These are phyloP conservation scores for Rotaria magnacalcarata DNA, from an alignment of 2,888 invertebrate genomes.

Conservation along the genomic window DNA sequence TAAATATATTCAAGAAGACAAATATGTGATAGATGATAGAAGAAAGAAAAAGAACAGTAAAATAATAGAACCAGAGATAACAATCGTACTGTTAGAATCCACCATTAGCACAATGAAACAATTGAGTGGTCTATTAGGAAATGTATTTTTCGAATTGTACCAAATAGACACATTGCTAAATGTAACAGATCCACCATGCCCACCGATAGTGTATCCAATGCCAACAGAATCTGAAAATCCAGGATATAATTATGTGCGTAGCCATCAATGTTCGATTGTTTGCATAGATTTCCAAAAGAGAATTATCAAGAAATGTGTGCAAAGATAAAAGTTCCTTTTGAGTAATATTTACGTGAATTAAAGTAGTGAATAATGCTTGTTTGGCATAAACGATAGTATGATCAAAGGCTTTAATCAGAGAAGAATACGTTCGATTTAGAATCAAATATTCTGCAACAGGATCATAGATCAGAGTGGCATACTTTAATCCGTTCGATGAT, in stretches of 20 bases:
- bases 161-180: background rate
- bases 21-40: no score
- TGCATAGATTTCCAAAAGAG: background rate
- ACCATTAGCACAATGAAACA: background rate
- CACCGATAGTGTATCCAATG: background rate
- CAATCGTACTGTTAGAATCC: no score
- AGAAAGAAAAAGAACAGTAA: no score
- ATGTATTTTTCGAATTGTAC: background rate
- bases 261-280: background rate
- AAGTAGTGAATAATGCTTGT: background rate
- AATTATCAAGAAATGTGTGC: background rate
- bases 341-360: background rate
- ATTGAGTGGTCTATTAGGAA: background rate
- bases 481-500: background rate
- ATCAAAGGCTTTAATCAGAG: background rate
- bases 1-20: no score
- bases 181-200: background rate
- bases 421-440: background rate
- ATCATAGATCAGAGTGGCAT: background rate
- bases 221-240: background rate
- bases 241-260: background rate
- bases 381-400: background rate
- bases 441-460: background rate
- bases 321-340: background rate
- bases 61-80: no score